A percentile compares a stretch with the other conserved stretches of the same genome.
phyloP scores from a whole-genome alignment of 2,888 invertebrate genomes.

The Drosophila anomelani region DNA sequence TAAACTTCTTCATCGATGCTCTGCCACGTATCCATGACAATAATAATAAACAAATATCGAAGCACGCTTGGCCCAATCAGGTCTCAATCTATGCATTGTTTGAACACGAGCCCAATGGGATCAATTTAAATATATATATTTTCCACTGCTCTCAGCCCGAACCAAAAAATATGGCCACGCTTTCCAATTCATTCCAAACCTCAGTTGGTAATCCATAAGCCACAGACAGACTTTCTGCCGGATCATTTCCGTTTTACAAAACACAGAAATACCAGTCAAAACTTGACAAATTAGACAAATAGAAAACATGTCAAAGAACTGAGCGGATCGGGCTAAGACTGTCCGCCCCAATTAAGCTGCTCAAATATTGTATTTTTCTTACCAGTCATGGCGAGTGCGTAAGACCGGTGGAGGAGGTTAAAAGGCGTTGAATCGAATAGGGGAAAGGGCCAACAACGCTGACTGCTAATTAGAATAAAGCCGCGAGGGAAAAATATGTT shows the following conservation, averaged over 20 bases:
- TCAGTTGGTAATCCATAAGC: slow-evolving; percentile 38
- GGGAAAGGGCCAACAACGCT: slow-evolving; percentile 45
- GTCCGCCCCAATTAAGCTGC: slow-evolving; percentile 73
- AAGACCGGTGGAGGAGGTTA: slow-evolving; percentile 61
- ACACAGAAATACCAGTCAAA: slow-evolving; percentile 42
- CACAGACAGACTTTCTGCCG: slow-evolving; percentile 46
- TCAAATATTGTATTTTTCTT: slow-evolving; percentile 34
- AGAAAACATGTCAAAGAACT: slow-evolving; percentile 73
- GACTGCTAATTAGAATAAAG: slow-evolving; percentile 82
- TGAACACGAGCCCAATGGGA: slow-evolving; percentile 68
- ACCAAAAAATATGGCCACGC: slow-evolving; percentile 54
- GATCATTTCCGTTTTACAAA: slow-evolving; percentile 73
- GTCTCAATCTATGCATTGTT: slow-evolving; percentile 61
- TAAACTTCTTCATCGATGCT: slow-evolving; percentile 41
- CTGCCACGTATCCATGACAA: slow-evolving; percentile 43
- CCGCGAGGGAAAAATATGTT: slow-evolving; percentile 60
- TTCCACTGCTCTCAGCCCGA: not conserved
- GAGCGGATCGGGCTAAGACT: slow-evolving; percentile 55
- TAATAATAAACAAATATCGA: slow-evolving; percentile 29
- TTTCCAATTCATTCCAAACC: slow-evolving; percentile 35
- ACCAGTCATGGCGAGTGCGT: slow-evolving; percentile 67
- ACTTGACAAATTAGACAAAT: slow-evolving; percentile 76
- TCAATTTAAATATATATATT: slow-evolving; percentile 66
- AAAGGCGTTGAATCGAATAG: slow-evolving; percentile 16
- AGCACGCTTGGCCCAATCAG: slow-evolving; percentile 42